Evolutionary conservation across 1,140 invertebrate genomes (phyloP), one percentile per base, ranked within the genome.

Genomic region (Hormaphis cornu): DNA sequence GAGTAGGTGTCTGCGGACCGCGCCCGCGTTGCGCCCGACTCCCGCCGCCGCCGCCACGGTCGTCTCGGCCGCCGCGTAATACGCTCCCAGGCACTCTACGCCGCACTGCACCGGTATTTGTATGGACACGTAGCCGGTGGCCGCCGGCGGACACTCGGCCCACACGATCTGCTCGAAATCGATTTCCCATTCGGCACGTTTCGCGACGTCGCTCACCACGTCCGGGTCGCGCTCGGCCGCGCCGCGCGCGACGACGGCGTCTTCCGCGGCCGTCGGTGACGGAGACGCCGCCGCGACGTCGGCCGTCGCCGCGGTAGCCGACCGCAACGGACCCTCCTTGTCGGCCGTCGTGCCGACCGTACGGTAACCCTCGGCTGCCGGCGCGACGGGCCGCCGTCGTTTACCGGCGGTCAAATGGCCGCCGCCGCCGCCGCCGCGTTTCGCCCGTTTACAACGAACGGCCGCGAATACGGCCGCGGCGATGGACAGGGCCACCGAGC

Each of bases 151-250:
- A 16, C 59, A 46, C 8, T 66, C 59, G n/a, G 59, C 44, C 59
- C 59, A 66, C 12, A 66, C 44, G 42, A 66, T 66, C 24, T 48
- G 40, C 1, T 66, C 42, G 42, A 66, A 66, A 16, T 66, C 59
- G 44, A 66, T 66, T 35, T 66, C 59, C 59, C 59, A 66, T 9
- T 22, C 59, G 10, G 28, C 12, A 0, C 59, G 33, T 44, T 74
- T 73, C 40, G 40, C 24, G 24, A 85, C 85, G 75, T 88, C 87
- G 77, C 86, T 88, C 76, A 89, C 86, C 74, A 89, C 78, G 78
- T 89, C 87, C 18, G 87, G 87, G 78, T 88, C 88, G 76, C 85
- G 85, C 74, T 88, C 86, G 70, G 80, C 76, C 52, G 79, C 78
- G 75, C 84, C 85, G 73, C 6, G 81, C 78, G 75, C 83, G 69